Percentiles rank a stretch among this genome's conserved stretches.
Evolutionary conservation across 2,113 vertebrate species (phyloP).

Genomic region (Cynopterus brachyotis): DNA sequence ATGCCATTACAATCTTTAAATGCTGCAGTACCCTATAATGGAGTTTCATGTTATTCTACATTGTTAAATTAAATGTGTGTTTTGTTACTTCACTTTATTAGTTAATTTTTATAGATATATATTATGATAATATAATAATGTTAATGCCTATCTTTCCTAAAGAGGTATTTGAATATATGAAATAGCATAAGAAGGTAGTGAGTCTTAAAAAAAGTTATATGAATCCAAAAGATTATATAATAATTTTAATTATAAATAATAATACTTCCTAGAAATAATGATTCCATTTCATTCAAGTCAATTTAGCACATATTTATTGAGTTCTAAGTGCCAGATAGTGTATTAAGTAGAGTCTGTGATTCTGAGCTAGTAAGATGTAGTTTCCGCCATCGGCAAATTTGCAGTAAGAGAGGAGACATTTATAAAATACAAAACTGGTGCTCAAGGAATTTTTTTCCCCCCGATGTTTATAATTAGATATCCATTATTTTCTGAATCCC

Average conservation of each 20-base stretch:
- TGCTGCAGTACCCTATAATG: neutral
- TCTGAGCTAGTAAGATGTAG: neutral
- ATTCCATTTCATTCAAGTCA: constrained; percentile 34
- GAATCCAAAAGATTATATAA: neutral
- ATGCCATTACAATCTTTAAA: neutral
- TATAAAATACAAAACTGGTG: neutral
- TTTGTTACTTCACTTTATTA: constrained; percentile 19
- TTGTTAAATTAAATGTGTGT: neutral
- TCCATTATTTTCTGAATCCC: neutral
- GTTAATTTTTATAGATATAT: neutral
- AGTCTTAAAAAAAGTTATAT: neutral
- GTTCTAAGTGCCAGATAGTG: neutral
- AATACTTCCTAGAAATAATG: neutral
- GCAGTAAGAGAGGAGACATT: neutral
- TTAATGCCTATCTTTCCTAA: neutral
- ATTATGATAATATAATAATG: neutral
- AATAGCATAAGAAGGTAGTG: neutral
- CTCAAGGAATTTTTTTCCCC: neutral
- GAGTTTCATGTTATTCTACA: neutral
- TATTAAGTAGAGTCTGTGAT: neutral
- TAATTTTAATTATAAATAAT: neutral
- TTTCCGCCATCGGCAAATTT: neutral
- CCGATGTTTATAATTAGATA: neutral
- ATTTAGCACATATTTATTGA: neutral
- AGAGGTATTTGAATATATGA: constrained; percentile 5